Conservation (phyloP, 2,113 vertebrate genomes). For the Ammodramus savannarum region DNA sequence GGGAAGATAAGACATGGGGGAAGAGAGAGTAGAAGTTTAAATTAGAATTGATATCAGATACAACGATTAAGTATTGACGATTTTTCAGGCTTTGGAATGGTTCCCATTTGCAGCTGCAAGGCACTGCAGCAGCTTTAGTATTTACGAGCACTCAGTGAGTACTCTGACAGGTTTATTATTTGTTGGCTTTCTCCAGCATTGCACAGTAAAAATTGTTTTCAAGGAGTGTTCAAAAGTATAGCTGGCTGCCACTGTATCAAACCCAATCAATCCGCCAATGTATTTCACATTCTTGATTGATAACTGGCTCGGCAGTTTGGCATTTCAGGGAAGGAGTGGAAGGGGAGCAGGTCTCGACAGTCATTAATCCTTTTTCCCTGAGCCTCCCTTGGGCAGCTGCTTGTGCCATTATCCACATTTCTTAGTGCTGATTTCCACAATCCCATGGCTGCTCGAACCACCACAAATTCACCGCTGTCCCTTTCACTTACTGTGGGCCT, state of each 20-base stretch:
- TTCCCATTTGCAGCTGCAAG: slow-evolving; percentile 54
- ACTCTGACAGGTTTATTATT: slow-evolving; percentile 79
- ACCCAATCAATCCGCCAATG: slow-evolving; percentile 66
- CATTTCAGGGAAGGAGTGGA: slow-evolving; percentile 65
- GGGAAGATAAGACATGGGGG: not conserved
- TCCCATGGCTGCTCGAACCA: not conserved
- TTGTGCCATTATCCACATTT: slow-evolving; percentile 60
- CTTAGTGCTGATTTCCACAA: slow-evolving; percentile 51
- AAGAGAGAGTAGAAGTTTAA: not conserved
- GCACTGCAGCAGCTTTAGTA: slow-evolving; percentile 56
- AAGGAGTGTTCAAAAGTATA: slow-evolving; percentile 69
- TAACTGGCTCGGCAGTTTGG: slow-evolving; percentile 63
- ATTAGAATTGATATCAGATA: slow-evolving; percentile 63
- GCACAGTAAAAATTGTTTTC: slow-evolving; percentile 81
- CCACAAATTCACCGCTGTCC: slow-evolving; percentile 17
- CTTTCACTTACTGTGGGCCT: not conserved
- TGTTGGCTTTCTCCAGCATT: slow-evolving; percentile 78
- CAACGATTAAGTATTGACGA: slow-evolving; percentile 61
- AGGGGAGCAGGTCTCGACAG: slow-evolving; percentile 34
- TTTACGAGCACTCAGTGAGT: slow-evolving; percentile 73
- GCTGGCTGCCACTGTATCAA: slow-evolving; percentile 72
- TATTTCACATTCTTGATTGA: slow-evolving; percentile 74
- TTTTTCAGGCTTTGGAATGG: slow-evolving; percentile 54
- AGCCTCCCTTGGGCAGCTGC: slow-evolving; percentile 43
- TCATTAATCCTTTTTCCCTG: slow-evolving; percentile 69